Evolutionary conservation across 2,113 vertebrate species (phyloP), one percentile per base, ranked within the genome.

Genomic region (Ochotona curzoniae): DNA sequence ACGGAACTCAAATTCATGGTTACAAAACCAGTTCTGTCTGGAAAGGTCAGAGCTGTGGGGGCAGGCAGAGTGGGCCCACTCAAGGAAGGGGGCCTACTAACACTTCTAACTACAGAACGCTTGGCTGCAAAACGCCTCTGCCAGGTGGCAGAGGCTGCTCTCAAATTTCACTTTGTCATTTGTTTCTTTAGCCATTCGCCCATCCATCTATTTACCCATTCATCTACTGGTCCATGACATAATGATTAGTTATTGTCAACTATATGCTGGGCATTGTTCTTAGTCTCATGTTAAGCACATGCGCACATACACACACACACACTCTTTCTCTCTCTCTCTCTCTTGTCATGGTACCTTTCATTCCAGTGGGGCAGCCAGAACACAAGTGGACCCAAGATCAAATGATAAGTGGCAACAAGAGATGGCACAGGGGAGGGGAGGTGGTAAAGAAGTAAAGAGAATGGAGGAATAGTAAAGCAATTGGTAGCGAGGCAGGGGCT

Each of bases 401-500:
- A 64, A 13, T 7, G 8, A 11, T 12, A 4, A 32, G 75, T 15
- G 44, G 44, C 13, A 8, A 70, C 28, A 38, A 32, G 57, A 61
- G 6, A 4, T 0, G 2, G 2, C 8, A 64, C 0, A 54, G 4
- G 38, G 38, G 38, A 44, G 38, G 38, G 38, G 38, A 44, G 38
- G 38, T 44, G 38, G 38, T 44, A 44, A 44, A 32, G 51, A 74
- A 60, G 75, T 8, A 63, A 75, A 32, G 44, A 4, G 38, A 69
- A 61, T 0, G 28, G 35, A 54, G 61, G 21, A 18, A 11, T 18
- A 8, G 15, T n/a, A 54, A 10, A 47, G 26, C 1, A 13, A n/a
- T 0, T 1, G 32, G 11, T n/a, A n/a, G n/a, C n/a, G n/a, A 67
- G 87, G 28, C 0, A 26, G 3, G 26, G 30, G 28, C 2, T 3